Percentiles rank a stretch among this genome's conserved stretches.
These are phyloP conservation scores for Acrossocheilus wenchowensis DNA, from an alignment of 2,797 vertebrate genomes.

Conservation along the genomic window DNA sequence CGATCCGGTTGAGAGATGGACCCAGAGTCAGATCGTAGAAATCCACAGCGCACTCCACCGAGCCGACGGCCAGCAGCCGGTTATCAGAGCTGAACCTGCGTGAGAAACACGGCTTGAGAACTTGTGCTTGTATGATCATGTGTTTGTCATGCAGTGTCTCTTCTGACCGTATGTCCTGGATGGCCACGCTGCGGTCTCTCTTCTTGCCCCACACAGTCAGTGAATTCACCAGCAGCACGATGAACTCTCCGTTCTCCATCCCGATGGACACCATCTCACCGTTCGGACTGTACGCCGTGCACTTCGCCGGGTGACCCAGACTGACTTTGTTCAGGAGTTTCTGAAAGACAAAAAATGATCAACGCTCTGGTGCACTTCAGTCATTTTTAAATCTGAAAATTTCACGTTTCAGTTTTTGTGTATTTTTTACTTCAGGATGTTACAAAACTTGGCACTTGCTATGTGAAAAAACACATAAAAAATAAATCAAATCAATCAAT, in stretches of 20 bases:
- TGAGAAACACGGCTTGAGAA: neutral
- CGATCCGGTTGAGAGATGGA: slow-evolving; percentile 89
- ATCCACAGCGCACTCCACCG: slow-evolving; percentile 90
- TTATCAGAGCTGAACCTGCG: slow-evolving; percentile 93
- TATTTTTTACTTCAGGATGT: neutral
- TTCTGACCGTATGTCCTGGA: slow-evolving; percentile 90
- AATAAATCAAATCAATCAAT: no score
- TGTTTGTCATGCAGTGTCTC: neutral
- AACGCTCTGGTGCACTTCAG: neutral
- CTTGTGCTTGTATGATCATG: neutral
- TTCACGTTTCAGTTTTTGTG: neutral
- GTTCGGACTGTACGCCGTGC: slow-evolving; percentile 88
- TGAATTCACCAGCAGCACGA: slow-evolving; percentile 90
- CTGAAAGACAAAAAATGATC: slow-evolving; percentile 67
- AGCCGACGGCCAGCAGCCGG: slow-evolving; percentile 90
- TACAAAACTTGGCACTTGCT: no score
- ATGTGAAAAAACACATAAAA: no score
- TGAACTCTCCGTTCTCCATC: slow-evolving; percentile 95
- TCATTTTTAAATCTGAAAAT: neutral
- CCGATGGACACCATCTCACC: slow-evolving; percentile 96
- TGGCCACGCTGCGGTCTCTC: slow-evolving; percentile 88
- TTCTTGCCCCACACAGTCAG: slow-evolving; percentile 96
- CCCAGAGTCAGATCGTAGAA: slow-evolving; percentile 95
- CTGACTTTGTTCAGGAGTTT: slow-evolving; percentile 95
- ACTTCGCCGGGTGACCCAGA: slow-evolving; percentile 89